These are phyloP conservation scores for Rafetus swinhoei DNA, from an alignment of 2,113 vertebrate genomes.

Conservation along the genomic window DNA sequence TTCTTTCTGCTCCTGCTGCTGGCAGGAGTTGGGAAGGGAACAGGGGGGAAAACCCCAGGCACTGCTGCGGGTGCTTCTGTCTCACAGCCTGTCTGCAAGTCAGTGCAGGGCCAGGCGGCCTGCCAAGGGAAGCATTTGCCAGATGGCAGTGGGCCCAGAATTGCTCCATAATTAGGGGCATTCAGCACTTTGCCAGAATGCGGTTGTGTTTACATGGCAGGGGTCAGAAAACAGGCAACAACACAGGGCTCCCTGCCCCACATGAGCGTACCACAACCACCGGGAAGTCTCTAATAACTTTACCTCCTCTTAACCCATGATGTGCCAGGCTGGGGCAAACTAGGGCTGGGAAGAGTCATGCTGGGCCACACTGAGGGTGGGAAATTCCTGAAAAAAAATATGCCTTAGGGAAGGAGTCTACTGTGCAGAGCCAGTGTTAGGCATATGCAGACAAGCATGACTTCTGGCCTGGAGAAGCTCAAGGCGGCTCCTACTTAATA, in stretches of 20 bases:
- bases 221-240: conserved; percentile 79
- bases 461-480: neutral
- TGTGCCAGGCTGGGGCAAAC: neutral
- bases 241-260: conserved; percentile 34
- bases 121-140: conserved; percentile 76
- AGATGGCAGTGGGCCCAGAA: conserved; percentile 60
- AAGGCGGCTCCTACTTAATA: too few species aligned
- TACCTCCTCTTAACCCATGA: neutral
- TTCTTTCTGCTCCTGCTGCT: neutral
- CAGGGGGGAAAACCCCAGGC: neutral
- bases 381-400: neutral
- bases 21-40: neutral
- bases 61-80: neutral
- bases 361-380: neutral
- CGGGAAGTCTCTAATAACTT: neutral
- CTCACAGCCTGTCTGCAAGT: conserved; percentile 18
- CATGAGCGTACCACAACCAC: neutral
- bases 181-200: conserved; percentile 80
- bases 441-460: neutral
- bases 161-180: conserved; percentile 51
- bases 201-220: conserved; percentile 80
- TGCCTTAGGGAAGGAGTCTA: neutral
- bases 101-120: conserved; percentile 53
- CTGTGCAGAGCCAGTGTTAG: neutral
- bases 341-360: neutral